These are phyloP conservation scores for Teleopsis dalmanni DNA, from an alignment of 1,140 invertebrate genomes.

Conservation along the genomic window DNA sequence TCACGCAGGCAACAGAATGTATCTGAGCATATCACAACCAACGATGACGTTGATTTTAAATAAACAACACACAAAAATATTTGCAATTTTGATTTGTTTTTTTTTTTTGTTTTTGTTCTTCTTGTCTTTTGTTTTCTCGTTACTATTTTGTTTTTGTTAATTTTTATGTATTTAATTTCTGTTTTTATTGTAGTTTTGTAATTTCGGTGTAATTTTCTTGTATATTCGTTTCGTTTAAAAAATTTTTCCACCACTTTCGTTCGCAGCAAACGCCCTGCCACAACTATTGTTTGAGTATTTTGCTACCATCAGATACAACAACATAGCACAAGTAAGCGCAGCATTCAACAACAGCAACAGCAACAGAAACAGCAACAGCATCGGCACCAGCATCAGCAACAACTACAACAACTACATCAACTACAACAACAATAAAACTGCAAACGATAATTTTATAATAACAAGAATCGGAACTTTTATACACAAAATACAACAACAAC, in stretches of 20 bases:
- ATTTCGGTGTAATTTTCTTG: too few relatives aligned
- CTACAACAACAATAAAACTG: neutral
- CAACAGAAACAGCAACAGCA: constrained; percentile 1
- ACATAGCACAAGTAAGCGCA: constrained; percentile 8
- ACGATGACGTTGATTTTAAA: too few relatives aligned
- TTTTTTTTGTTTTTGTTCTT: neutral
- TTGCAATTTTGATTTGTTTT: neutral
- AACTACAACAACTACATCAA: neutral
- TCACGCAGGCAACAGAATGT: too few relatives aligned
- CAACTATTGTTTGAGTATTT: constrained; percentile 2
- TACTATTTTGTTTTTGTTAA: neutral
- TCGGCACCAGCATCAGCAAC: neutral
- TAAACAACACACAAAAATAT: neutral
- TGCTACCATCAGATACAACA: constrained; percentile 10
- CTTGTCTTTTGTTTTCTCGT: neutral
- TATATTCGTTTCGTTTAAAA: too few relatives aligned
- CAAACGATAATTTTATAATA: too few relatives aligned
- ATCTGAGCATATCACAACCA: too few relatives aligned
- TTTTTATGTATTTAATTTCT: neutral
- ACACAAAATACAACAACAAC: neutral
- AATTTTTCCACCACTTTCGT: constrained; percentile 8
- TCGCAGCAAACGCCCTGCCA: constrained; percentile 11
- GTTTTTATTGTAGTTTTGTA: too few relatives aligned
- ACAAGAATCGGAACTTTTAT: too few relatives aligned
- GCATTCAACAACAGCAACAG: neutral